Evolutionary conservation across 2,113 vertebrate species (phyloP).

Genomic region (Hyaena hyaena): DNA sequence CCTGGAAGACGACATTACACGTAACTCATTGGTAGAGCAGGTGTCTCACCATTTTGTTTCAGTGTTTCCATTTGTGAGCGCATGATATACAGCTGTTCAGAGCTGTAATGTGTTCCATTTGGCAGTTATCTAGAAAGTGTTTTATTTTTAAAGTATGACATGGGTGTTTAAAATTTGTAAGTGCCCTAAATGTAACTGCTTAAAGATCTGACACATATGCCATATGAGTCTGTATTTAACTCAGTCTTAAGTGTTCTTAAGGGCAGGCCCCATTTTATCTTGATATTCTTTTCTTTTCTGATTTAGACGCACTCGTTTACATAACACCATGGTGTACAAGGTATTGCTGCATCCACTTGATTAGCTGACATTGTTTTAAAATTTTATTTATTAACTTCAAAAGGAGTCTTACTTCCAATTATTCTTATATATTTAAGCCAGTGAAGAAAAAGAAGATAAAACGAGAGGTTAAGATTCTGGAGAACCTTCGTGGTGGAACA

Average conservation of each 20-base stretch:
- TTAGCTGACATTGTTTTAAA: constrained; percentile 54
- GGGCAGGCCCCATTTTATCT: background rate
- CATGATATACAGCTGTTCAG: constrained; percentile 60
- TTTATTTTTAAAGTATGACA: constrained; percentile 78
- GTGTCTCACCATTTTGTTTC: constrained; percentile 69
- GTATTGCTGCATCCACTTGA: background rate
- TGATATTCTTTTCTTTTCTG: background rate
- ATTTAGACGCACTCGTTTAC: constrained; percentile 8
- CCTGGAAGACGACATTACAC: constrained; percentile 60
- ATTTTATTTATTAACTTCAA: constrained; percentile 70
- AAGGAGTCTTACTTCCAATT: constrained; percentile 87
- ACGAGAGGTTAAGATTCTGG: constrained; percentile 98
- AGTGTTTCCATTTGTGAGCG: constrained; percentile 61
- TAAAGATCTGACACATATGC: constrained; percentile 48
- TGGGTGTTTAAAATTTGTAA: constrained; percentile 51
- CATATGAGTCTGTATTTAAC: constrained; percentile 14
- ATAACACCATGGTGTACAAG: background rate
- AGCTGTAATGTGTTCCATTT: constrained; percentile 50
- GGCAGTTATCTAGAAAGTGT: constrained; percentile 58
- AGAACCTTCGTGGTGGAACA: constrained; percentile 97
- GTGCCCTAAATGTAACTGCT: constrained; percentile 51
- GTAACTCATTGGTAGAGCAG: constrained; percentile 60
- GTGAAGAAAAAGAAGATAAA: constrained; percentile 99
- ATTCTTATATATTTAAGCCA: constrained; percentile 92
- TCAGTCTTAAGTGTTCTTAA: background rate